Percentiles rank a stretch among this genome's conserved stretches.
Conservation (phyloP, 2,113 vertebrate genomes). For the Climacteris rufus region DNA sequence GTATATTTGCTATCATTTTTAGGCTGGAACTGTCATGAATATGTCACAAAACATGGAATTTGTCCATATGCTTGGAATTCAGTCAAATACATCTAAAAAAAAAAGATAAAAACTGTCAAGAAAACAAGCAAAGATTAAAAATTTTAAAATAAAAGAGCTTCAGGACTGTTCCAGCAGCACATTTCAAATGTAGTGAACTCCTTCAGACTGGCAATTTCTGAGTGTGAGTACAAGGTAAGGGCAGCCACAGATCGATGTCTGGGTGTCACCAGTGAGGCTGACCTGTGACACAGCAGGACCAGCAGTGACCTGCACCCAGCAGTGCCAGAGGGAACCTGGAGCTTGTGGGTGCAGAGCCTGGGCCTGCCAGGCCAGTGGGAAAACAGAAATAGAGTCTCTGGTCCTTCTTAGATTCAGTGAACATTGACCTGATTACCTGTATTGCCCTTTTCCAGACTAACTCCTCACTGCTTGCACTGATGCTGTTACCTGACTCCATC, state of each 20-base stretch:
- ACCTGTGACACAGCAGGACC: background rate
- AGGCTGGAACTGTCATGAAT: constrained; percentile 15
- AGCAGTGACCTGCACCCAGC: background rate
- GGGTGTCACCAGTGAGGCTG: background rate
- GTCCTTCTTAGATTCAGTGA: background rate
- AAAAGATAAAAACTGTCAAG: background rate
- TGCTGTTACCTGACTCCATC: background rate
- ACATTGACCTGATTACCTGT: background rate
- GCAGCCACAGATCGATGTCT: background rate
- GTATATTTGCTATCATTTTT: background rate
- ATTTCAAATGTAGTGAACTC: background rate
- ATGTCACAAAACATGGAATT: constrained; percentile 22
- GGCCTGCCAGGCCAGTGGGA: background rate
- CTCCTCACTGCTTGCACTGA: background rate
- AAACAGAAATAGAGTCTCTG: background rate
- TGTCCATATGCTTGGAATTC: constrained; percentile 33
- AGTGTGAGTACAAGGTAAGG: background rate
- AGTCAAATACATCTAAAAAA: background rate
- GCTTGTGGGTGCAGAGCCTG: fast-evolving
- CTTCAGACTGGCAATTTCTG: background rate
- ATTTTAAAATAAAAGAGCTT: background rate
- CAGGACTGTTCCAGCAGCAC: background rate
- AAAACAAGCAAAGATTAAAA: background rate
- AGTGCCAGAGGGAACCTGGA: background rate
- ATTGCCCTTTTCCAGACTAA: background rate